These are phyloP conservation scores for Carollia perspicillata DNA, from an alignment of 2,113 vertebrate species.

Conservation along the genomic window DNA sequence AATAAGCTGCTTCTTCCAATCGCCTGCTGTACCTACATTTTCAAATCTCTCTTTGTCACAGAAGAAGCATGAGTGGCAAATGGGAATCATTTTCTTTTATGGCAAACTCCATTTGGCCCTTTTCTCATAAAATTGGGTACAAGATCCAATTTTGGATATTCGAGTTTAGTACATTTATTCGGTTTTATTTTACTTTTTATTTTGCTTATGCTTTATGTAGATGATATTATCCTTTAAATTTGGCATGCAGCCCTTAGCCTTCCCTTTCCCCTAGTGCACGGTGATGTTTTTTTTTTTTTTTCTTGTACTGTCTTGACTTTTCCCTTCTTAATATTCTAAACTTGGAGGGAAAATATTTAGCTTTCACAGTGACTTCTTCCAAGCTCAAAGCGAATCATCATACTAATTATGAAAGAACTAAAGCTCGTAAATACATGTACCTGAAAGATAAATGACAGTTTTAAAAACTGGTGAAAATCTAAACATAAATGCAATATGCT, in stretches of 20 bases:
- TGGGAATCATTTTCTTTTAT: not conserved
- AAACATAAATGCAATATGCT: not conserved
- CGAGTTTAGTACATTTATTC: not conserved
- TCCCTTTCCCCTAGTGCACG: not conserved
- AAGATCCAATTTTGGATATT: not conserved
- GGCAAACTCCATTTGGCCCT: not conserved
- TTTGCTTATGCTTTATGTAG: slow-evolving; percentile 8
- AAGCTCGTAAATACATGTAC: not conserved
- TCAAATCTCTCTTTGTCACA: not conserved
- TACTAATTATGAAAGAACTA: not conserved
- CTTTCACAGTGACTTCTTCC: not conserved
- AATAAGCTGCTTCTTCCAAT: not conserved
- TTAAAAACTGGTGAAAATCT: not conserved
- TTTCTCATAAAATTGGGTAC: not conserved
- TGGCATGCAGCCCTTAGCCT: not conserved
- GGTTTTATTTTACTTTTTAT: not conserved
- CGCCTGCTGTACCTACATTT: not conserved
- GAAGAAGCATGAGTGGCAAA: not conserved
- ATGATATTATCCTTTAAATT: not conserved
- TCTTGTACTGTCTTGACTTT: not conserved
- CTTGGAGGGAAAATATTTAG: not conserved
- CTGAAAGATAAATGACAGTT: not conserved
- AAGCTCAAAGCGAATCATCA: not conserved
- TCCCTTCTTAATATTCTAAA: slow-evolving; percentile 18
- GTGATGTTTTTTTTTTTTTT: not conserved